Base-by-base conservation (phyloP, 2,113 vertebrate species). In the Delphinus delphis region DNA sequence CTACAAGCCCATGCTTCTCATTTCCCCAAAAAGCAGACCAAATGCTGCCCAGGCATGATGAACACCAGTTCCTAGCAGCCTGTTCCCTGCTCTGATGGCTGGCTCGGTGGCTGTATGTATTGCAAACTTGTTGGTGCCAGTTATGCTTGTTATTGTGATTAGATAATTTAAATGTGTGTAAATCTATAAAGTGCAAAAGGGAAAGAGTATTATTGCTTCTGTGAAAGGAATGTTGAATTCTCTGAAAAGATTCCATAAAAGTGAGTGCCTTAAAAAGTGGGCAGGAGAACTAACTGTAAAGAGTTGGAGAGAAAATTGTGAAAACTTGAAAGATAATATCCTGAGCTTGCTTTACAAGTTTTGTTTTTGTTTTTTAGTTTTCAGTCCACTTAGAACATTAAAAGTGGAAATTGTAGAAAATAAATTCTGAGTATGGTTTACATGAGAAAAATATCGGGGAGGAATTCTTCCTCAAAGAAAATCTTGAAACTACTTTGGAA, bases 341-440 rank as follows among this genome's bases (percentile, higher is more conserved):
- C 18, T 87, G 65, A 73, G 2, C 23, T 97, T 71, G 18, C n/a
- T 74, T 79, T 62, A 53, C 0, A 68, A 65, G 13, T 90, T 79
- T 55, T 55, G 3, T 87, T 58, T 77, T 68, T 62, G 28, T 55
- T 63, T 84, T 94, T 88, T 63, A 82, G 62, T 47, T 94, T 73
- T 84, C 17, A 44, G 5, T 76, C n/a, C 38, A 70, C 23, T 77
- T 89, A 92, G 87, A 88, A 84, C 82, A 70, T 83, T 83, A 82
- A 92, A 92, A 87, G 53, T 73, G 68, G 38, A 92, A 88, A 76
- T 58, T 85, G 11, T 88, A 68, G 17, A 91, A 96, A 65, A 82
- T 81, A 88, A 96, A 84, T 44, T 93, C 44, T 95, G 31, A 31
- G 7, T 94, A 12, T 82, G 55, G 33, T 60, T 84, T 71, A 60